Evolutionary conservation across 2,113 vertebrate species (phyloP).

Genomic region (Microtus richardsoni): DNA sequence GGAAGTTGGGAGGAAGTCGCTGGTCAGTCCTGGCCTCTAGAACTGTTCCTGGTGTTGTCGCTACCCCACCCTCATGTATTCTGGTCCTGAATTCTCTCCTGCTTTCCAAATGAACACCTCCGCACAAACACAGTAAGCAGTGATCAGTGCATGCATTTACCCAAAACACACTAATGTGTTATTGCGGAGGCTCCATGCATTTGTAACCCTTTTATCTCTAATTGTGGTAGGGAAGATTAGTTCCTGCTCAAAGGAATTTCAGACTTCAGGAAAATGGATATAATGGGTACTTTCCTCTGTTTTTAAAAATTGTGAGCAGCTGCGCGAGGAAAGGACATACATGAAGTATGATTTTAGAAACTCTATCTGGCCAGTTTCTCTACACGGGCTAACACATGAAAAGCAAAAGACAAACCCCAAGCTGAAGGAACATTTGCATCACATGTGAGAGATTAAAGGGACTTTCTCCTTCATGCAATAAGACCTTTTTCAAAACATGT

Average conservation of each 20-base stretch:
- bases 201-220: constrained; percentile 71
- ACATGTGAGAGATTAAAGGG: constrained; percentile 9
- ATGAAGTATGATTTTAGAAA: background rate
- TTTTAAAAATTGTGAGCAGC: constrained; percentile 36
- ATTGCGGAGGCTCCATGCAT: background rate
- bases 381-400: background rate
- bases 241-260: constrained; percentile 61
- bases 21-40: background rate
- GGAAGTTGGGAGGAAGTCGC: background rate
- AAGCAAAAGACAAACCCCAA: constrained; percentile 27
- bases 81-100: background rate
- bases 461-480: constrained; percentile 4
- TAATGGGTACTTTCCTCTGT: constrained; percentile 50
- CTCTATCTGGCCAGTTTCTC: constrained; percentile 38
- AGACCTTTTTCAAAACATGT: constrained; percentile 31
- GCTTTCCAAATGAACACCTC: background rate
- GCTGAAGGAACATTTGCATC: constrained; percentile 2
- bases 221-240: constrained; percentile 60
- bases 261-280: constrained; percentile 51
- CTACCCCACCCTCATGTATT: background rate
- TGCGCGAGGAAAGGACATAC: background rate
- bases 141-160: background rate
- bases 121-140: background rate
- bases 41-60: background rate
- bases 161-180: constrained; percentile 41